Conservation (phyloP, 2,113 vertebrate species). For the Promerops cafer region DNA sequence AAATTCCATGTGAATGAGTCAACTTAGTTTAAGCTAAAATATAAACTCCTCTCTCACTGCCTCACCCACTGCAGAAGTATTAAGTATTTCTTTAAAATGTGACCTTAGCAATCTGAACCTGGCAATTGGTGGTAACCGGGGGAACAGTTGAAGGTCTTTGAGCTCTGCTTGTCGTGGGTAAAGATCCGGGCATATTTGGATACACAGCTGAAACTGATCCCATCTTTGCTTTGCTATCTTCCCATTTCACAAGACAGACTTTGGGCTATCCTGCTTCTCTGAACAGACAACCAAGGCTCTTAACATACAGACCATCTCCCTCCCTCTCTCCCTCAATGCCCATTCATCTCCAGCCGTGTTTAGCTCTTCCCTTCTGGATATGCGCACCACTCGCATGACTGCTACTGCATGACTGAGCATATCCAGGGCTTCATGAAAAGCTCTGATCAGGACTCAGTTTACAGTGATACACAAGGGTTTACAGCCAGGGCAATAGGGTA, state of each 20-base stretch:
- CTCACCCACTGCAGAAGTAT: not conserved
- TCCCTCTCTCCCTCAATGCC: not conserved
- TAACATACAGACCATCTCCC: not conserved
- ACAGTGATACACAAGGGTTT: not conserved
- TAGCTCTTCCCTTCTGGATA: not conserved
- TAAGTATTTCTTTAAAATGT: not conserved
- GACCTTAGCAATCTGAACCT: not conserved
- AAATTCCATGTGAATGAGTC: not conserved
- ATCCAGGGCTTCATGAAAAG: not conserved
- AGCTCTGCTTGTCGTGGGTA: not conserved
- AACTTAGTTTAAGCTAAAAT: not conserved
- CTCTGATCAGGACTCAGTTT: not conserved
- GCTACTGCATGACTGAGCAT: accelerated
- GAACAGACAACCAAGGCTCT: not conserved
- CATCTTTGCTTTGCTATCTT: not conserved
- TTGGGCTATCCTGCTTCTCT: not conserved
- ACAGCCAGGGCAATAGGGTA: not conserved
- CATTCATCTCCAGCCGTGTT: not conserved
- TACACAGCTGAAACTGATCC: not conserved
- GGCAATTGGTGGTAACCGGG: not conserved
- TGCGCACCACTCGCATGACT: not conserved
- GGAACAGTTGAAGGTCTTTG: not conserved
- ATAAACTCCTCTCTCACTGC: not conserved
- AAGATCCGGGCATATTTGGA: accelerated
- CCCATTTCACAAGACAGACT: not conserved